Conservation (phyloP, 1,140 invertebrate species). For the Psilanteris sp. region DNA sequence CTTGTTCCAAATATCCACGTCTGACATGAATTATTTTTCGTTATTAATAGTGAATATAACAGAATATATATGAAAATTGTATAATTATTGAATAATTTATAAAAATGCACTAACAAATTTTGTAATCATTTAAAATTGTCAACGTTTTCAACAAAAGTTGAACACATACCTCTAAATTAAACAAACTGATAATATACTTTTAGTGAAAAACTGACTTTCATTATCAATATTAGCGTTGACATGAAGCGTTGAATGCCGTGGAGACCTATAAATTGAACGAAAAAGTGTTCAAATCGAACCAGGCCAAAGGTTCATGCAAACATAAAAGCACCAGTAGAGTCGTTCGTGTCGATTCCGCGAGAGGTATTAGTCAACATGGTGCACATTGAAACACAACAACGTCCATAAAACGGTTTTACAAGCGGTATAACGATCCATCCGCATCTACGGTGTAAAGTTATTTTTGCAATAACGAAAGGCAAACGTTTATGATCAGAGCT, state of each 20-base stretch:
- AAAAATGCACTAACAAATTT: too few relatives aligned
- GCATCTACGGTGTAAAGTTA: constrained; percentile 53
- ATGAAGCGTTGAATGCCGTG: constrained; percentile 39
- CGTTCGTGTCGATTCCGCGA: constrained; percentile 13
- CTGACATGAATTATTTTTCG: too few relatives aligned
- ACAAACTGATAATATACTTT: constrained; percentile 31
- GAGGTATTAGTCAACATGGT: constrained; percentile 43
- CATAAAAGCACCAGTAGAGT: constrained; percentile 46
- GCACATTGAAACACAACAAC: constrained; percentile 51
- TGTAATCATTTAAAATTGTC: constrained; percentile 21
- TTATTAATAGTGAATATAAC: too few relatives aligned
- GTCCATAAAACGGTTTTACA: constrained; percentile 60
- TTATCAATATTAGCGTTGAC: constrained; percentile 47
- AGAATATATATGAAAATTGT: too few relatives aligned
- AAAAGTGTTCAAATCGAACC: constrained; percentile 34
- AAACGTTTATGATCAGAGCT: constrained; percentile 53
- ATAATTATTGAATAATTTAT: too few relatives aligned
- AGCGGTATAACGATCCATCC: constrained; percentile 48
- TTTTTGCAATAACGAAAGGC: constrained; percentile 59
- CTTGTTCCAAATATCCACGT: too few relatives aligned
- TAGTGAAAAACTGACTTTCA: constrained; percentile 39
- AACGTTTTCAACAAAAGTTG: constrained; percentile 5
- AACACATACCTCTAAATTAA: constrained; percentile 33
- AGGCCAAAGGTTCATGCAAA: constrained; percentile 48
- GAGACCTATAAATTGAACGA: constrained; percentile 45